These are phyloP conservation scores for Sternotherus odoratus DNA, from an alignment of 2,797 vertebrate species.

Conservation along the genomic window DNA sequence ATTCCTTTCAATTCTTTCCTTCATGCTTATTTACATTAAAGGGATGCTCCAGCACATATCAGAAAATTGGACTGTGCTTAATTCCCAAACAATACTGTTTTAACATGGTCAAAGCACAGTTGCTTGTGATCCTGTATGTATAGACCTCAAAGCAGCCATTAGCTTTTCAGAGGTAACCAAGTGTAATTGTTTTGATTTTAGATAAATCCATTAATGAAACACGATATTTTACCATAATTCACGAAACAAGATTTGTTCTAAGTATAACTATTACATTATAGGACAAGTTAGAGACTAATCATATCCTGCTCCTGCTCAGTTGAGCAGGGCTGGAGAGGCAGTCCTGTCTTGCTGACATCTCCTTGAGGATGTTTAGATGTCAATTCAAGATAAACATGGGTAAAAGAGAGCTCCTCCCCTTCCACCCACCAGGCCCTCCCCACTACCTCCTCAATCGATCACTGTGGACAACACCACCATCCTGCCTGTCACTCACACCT, in stretches of 20 bases:
- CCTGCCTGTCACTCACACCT: neutral
- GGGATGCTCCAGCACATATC: fast-evolving
- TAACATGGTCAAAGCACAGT: neutral
- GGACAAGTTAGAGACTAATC: neutral
- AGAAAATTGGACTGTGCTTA: neutral
- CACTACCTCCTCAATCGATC: neutral
- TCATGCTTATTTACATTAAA: neutral
- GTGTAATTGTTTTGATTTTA: neutral
- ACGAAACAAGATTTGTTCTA: neutral
- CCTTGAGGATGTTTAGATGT: neutral
- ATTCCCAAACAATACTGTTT: neutral
- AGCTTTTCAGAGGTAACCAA: neutral
- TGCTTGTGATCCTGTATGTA: neutral
- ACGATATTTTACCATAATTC: neutral
- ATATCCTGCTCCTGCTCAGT: neutral
- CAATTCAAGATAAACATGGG: neutral
- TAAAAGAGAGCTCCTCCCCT: neutral
- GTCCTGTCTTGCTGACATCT: neutral
- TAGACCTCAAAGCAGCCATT: neutral
- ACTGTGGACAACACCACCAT: neutral
- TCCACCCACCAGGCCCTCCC: neutral
- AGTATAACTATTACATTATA: neutral
- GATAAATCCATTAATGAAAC: neutral
- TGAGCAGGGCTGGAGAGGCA: neutral
- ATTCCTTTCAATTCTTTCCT: neutral